Conservation (phyloP, 2,113 vertebrate genomes). For the Jaculus jaculus region DNA sequence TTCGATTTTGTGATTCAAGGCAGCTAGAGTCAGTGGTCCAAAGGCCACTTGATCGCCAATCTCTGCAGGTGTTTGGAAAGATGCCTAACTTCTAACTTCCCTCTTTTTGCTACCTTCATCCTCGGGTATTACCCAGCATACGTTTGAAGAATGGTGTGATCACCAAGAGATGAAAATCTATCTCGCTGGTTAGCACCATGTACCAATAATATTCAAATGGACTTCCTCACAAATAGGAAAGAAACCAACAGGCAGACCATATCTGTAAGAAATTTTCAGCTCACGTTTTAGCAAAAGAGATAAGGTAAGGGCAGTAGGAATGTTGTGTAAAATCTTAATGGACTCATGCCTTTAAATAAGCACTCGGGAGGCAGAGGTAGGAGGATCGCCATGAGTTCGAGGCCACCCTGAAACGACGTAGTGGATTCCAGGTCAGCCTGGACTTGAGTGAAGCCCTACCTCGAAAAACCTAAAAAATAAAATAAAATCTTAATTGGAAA, state of each 20-base stretch:
- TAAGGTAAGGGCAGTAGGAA: neutral
- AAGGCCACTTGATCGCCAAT: neutral
- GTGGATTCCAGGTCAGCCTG: no score
- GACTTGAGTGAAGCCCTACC: no score
- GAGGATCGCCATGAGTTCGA: no score
- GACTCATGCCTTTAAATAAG: no score
- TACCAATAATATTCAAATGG: neutral
- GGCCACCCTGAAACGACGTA: no score
- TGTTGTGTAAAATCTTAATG: neutral
- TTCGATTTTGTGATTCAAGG: neutral
- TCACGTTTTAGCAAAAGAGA: conserved; percentile 37
- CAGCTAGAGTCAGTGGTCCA: neutral
- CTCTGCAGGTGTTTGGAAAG: neutral
- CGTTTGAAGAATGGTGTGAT: conserved; percentile 2
- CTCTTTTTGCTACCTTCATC: neutral
- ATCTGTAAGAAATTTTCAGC: conserved; percentile 15
- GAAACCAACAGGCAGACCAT: neutral
- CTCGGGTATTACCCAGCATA: neutral
- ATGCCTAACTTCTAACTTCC: neutral
- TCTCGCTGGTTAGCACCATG: neutral
- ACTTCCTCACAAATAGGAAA: neutral
- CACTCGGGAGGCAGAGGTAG: neutral
- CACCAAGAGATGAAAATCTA: neutral
- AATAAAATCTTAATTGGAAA: neutral
- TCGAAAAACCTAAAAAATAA: no score